Evolutionary conservation across 1,140 invertebrate genomes (phyloP).

Genomic region (Drosophila varians): DNA sequence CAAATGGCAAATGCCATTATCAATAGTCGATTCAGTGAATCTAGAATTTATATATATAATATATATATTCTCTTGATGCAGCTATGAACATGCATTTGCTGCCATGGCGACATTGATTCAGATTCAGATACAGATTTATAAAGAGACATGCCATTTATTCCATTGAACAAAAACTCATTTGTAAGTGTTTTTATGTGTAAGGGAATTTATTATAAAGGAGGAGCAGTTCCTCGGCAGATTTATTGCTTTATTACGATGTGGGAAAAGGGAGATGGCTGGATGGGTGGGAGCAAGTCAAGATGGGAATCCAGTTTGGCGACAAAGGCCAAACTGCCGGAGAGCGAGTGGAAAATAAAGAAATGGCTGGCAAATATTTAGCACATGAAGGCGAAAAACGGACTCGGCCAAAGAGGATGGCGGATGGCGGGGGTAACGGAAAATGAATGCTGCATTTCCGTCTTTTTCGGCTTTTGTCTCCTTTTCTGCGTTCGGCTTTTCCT

Average conservation of each 20-base stretch:
- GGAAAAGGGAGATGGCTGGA: conserved; percentile 27
- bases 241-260: conserved; percentile 65
- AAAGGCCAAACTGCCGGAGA: conserved; percentile 26
- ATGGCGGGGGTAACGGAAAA: conserved; percentile 24
- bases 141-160: conserved; percentile 53
- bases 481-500: conserved; percentile 31
- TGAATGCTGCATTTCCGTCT: conserved; percentile 71
- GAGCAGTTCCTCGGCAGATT: conserved; percentile 48
- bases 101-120: not conserved
- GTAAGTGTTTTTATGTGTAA: conserved; percentile 54
- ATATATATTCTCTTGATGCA: conserved; percentile 8
- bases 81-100: conserved; percentile 19
- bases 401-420: not conserved
- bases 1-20: conserved; percentile 42
- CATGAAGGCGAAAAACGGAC: conserved; percentile 38
- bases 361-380: conserved; percentile 57
- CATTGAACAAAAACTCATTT: conserved; percentile 53
- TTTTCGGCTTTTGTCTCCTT: conserved; percentile 56
- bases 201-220: conserved; percentile 48
- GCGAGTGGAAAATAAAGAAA: conserved; percentile 46
- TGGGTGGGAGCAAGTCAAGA: conserved; percentile 5
- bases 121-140: conserved; percentile 3
- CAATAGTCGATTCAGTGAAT: conserved; percentile 34
- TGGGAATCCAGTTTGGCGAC: conserved; percentile 47
- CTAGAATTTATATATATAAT: conserved; percentile 10